A percentile compares a stretch with the other conserved stretches of the same genome.
Evolutionary conservation across 2,113 vertebrate genomes (phyloP).

Genomic region (Anas platyrhynchos): DNA sequence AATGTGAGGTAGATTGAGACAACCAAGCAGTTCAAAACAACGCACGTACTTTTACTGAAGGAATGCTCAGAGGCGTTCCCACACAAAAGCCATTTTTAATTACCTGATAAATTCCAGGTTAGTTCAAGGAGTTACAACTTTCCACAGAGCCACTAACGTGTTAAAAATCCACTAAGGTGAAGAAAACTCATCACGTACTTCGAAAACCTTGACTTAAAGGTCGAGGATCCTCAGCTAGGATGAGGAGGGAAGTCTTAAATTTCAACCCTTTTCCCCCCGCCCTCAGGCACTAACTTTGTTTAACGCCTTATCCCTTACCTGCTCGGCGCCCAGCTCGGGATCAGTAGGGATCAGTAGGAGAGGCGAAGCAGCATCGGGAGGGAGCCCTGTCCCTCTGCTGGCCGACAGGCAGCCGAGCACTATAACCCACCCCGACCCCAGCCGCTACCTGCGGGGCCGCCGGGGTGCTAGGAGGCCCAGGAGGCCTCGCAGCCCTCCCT

Average conservation of each 20-base stretch:
- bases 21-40: neutral
- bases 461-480: too few species aligned
- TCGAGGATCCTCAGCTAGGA: too few species aligned
- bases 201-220: neutral
- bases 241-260: neutral
- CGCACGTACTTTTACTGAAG: neutral
- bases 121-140: neutral
- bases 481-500: too few species aligned
- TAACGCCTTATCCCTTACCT: neutral
- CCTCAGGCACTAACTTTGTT: neutral
- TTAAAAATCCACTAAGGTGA: neutral
- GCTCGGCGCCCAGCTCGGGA: accelerated
- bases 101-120: neutral
- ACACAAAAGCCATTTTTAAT: neutral
- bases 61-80: neutral
- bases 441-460: too few species aligned
- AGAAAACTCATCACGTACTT: accelerated
- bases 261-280: neutral
- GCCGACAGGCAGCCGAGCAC: too few species aligned
- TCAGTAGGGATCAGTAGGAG: too few species aligned
- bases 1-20: neutral
- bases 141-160: neutral
- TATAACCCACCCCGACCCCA: too few species aligned
- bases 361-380: accelerated
- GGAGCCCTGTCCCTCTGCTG: accelerated